Evolutionary conservation across 2,797 vertebrate species (phyloP), one percentile per base, ranked within the genome.

Genomic region (Esox masquinongy): DNA sequence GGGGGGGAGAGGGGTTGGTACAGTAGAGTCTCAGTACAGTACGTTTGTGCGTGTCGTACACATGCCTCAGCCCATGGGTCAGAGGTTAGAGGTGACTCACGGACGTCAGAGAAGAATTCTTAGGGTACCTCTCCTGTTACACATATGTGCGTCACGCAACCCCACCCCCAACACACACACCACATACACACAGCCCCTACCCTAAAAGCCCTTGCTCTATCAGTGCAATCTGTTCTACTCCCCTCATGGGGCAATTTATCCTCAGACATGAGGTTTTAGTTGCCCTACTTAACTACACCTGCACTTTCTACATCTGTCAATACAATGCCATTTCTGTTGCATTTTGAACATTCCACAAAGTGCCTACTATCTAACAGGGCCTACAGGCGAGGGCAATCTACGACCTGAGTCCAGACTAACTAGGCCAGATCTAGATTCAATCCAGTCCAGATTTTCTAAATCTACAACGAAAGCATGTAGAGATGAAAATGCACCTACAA

Each of bases 231-330:
- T 49, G 1, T 59, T 0, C 22, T 7, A 24, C 81, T 56, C 53
- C 74, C 73, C 73, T 36, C 9, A 68, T 31, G 67, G 12, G 15
- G 3, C 36, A 39, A 31, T 36, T 56, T 69, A 15, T 68, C 19
- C 63, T 76, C 74, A 73, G 7, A 69, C 26, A 56, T 36, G 49
- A 80, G 47, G 74, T 7, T 19, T 1, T 34, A 68, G 78, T n/a
- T 64, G 71, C 78, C 72, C 47, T 49, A 49, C 14, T 49, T 49
- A 49, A 76, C 73, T 79, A 22, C 22, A 5, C 76, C 53, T 16
- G 24, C 73, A 31, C 61, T 39, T 50, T 43, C 47, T 49, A 49
- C 47, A 49, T 9, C 8, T 11, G 14, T 49, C 47, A 49, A 12
- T 49, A 11, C 47, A 49, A 49, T 49, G 47, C 47, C 14, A 49